Evolutionary conservation across 2,888 invertebrate species (phyloP).

Genomic region (Cerceris ruficornis): DNA sequence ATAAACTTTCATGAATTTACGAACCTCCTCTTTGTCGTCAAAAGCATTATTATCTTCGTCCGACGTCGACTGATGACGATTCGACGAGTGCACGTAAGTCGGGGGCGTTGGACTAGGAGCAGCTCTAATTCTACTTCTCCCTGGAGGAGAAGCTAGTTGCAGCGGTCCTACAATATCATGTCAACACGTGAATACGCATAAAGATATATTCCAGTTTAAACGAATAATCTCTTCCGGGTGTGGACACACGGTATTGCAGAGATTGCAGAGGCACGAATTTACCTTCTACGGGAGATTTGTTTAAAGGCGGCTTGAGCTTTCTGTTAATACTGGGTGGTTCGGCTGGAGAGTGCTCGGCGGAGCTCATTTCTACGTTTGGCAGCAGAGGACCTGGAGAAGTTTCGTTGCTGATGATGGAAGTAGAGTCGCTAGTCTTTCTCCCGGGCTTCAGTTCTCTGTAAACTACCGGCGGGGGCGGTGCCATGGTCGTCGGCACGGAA

Average conservation of each 20-base stretch:
- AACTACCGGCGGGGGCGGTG: conserved; percentile 84
- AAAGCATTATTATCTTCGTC: conserved; percentile 81
- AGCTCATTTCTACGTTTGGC: conserved; percentile 71
- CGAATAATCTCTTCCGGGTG: not conserved
- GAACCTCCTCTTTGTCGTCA: conserved; percentile 81
- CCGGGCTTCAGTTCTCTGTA: conserved; percentile 85
- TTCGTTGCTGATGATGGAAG: conserved; percentile 80
- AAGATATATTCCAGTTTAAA: not conserved
- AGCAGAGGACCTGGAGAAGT: conserved; percentile 78
- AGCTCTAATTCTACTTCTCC: conserved; percentile 81
- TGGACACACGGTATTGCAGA: not conserved
- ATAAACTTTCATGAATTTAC: conserved; percentile 7
- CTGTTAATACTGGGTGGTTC: conserved; percentile 91
- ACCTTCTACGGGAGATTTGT: conserved; percentile 76
- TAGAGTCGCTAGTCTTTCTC: conserved; percentile 79
- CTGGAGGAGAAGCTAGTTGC: conserved; percentile 80
- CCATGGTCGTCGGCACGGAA: conserved; percentile 79
- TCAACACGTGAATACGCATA: not conserved
- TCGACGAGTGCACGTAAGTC: conserved; percentile 67
- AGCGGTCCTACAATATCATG: conserved; percentile 69
- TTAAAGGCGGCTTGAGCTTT: conserved; percentile 87
- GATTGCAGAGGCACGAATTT: conserved; percentile 12
- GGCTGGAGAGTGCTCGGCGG: conserved; percentile 76
- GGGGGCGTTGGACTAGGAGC: conserved; percentile 84
- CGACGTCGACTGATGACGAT: conserved; percentile 79